Evolutionary conservation across 23 tunicate genomes (phyloP).

Genomic region (Trididemnum nubilum): DNA sequence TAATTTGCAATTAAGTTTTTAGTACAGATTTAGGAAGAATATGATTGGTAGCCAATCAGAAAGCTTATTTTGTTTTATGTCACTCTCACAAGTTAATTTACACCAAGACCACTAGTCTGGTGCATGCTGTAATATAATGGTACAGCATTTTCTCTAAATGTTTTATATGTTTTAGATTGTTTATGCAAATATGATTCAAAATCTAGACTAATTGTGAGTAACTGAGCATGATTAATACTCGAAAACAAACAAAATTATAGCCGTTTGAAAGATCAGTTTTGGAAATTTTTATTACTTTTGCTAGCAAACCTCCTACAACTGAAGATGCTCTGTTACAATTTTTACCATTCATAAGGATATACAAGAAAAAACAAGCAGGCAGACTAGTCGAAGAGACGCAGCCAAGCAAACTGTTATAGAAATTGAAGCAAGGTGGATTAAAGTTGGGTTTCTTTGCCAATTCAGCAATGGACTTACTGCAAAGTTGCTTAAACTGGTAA

Average conservation of each 20-base stretch:
- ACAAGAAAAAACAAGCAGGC: neutral
- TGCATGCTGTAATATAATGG: too few species aligned
- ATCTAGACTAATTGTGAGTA: too few species aligned
- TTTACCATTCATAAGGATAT: slow-evolving; percentile 4
- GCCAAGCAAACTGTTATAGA: slow-evolving; percentile 13
- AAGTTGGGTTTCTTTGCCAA: slow-evolving; percentile 21
- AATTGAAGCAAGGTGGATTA: neutral
- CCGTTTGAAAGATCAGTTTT: slow-evolving; percentile 12
- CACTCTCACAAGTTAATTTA: too few species aligned
- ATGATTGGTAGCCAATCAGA: too few species aligned
- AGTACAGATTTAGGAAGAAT: too few species aligned
- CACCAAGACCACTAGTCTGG: too few species aligned
- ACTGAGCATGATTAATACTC: too few species aligned
- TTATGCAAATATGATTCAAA: too few species aligned
- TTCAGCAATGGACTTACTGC: neutral
- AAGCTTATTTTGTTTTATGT: too few species aligned
- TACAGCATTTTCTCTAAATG: too few species aligned
- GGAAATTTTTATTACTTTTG: neutral
- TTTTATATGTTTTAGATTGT: too few species aligned
- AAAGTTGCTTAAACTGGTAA: slow-evolving; percentile 4
- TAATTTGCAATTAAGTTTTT: too few species aligned
- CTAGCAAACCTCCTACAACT: slow-evolving; percentile 13
- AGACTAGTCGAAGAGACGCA: slow-evolving; percentile 15
- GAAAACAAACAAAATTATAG: neutral
- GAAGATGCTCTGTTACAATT: slow-evolving; percentile 5